phyloP scores from a whole-genome alignment of 2,797 vertebrate genomes.

The Furcifer pardalis region DNA sequence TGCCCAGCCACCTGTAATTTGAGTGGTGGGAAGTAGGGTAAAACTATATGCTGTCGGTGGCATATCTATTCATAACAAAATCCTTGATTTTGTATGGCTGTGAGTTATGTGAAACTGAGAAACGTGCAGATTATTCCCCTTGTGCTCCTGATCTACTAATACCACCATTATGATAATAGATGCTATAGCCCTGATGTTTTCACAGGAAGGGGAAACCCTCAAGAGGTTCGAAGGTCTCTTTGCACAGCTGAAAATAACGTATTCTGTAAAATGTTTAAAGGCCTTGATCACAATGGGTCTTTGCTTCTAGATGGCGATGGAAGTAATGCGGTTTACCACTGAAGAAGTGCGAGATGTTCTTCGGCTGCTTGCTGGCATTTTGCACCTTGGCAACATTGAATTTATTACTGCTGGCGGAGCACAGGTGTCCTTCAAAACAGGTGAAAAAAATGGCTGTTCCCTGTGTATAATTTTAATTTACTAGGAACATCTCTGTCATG shows the following conservation, averaged over 20 bases:
- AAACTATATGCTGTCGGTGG: not conserved
- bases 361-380: slow-evolving; percentile 89
- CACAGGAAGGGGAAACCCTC: not conserved
- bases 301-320: slow-evolving; percentile 86
- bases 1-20: not conserved
- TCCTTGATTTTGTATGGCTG: not conserved
- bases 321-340: slow-evolving; percentile 92
- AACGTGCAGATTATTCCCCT: not conserved
- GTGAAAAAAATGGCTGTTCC: slow-evolving; percentile 66
- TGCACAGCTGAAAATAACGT: not conserved
- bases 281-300: not conserved
- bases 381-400: slow-evolving; percentile 93
- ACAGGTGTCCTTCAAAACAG: slow-evolving; percentile 92
- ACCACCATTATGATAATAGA: not conserved
- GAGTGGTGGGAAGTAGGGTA: not conserved
- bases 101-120: not conserved
- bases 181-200: not conserved
- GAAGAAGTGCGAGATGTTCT: slow-evolving; percentile 89
- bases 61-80: not conserved
- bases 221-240: not conserved
- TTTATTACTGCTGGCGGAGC: slow-evolving; percentile 97
- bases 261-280: not conserved
- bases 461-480: not conserved
- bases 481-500: not conserved
- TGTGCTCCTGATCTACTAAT: not conserved